Percentiles rank a stretch among this genome's conserved stretches.
These are phyloP conservation scores for Nomada flava DNA, from an alignment of 2,888 invertebrate genomes.

Conservation along the genomic window DNA sequence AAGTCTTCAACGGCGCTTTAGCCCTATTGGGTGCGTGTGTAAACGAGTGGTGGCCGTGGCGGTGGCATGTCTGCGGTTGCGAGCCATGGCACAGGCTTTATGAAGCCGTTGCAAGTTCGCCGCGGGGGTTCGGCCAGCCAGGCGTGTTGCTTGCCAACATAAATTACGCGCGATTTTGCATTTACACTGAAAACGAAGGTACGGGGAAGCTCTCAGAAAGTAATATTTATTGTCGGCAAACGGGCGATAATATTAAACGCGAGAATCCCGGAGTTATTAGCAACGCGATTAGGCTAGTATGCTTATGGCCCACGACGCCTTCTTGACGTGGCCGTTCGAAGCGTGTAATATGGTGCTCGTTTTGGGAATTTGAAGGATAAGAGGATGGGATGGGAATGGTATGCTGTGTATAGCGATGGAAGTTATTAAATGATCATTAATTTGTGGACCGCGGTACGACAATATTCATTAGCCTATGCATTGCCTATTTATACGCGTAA, in stretches of 20 bases:
- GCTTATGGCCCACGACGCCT: constrained; percentile 19
- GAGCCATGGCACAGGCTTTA: constrained; percentile 68
- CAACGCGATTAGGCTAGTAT: constrained; percentile 46
- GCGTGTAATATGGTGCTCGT: not conserved
- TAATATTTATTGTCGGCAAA: constrained; percentile 66
- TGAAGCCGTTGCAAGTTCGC: constrained; percentile 82
- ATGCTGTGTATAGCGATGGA: too few species aligned
- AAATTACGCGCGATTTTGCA: constrained; percentile 82
- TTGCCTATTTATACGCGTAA: too few species aligned
- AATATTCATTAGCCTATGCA: too few species aligned
- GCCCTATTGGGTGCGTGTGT: constrained; percentile 56
- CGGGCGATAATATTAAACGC: constrained; percentile 55
- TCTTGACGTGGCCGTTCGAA: not conserved
- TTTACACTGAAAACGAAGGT: constrained; percentile 80
- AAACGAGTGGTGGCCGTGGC: constrained; percentile 54
- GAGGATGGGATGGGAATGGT: too few species aligned
- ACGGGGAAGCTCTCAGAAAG: constrained; percentile 55
- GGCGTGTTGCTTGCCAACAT: constrained; percentile 81
- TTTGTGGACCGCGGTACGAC: too few species aligned
- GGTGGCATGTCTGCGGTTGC: constrained; percentile 56
- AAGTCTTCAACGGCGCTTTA: constrained; percentile 43
- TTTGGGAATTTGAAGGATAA: not conserved
- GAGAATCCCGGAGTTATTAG: constrained; percentile 29
- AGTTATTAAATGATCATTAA: not conserved
- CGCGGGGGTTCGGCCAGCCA: constrained; percentile 79